Evolutionary conservation across 2,888 invertebrate genomes (phyloP).

Genomic region (Andrena marginata): DNA sequence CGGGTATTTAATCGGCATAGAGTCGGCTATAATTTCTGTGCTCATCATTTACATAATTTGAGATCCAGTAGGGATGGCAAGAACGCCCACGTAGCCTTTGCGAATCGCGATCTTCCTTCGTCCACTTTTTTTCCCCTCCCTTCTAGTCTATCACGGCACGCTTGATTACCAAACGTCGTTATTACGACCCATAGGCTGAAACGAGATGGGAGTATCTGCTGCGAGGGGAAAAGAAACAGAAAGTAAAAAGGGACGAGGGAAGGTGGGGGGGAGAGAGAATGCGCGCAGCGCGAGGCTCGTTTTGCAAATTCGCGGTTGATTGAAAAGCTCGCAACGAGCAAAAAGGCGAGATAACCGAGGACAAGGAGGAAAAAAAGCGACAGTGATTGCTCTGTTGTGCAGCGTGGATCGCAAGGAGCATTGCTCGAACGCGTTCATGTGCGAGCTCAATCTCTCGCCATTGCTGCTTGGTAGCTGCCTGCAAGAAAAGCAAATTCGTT

Average conservation of each 20-base stretch:
- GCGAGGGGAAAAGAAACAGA: not conserved
- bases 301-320: slow-evolving; percentile 81
- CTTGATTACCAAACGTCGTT: slow-evolving; percentile 78
- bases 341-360: slow-evolving; percentile 48
- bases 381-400: slow-evolving; percentile 71
- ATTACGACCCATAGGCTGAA: slow-evolving; percentile 69
- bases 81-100: slow-evolving; percentile 74
- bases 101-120: slow-evolving; percentile 57
- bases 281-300: slow-evolving; percentile 69
- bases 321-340: slow-evolving; percentile 74
- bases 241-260: not conserved
- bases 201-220: not conserved
- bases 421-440: slow-evolving; percentile 35
- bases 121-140: slow-evolving; percentile 37
- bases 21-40: slow-evolving; percentile 53
- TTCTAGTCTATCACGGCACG: slow-evolving; percentile 69
- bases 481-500: slow-evolving; percentile 53
- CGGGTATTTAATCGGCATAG: slow-evolving; percentile 46
- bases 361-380: slow-evolving; percentile 38
- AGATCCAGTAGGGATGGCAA: slow-evolving; percentile 63
- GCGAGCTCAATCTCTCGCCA: slow-evolving; percentile 29
- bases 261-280: slow-evolving; percentile 14
- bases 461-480: slow-evolving; percentile 31
- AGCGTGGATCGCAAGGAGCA: slow-evolving; percentile 21
- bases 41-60: slow-evolving; percentile 70